Evolutionary conservation across 2,113 vertebrate species (phyloP).

Genomic region (Scopus umbretta): DNA sequence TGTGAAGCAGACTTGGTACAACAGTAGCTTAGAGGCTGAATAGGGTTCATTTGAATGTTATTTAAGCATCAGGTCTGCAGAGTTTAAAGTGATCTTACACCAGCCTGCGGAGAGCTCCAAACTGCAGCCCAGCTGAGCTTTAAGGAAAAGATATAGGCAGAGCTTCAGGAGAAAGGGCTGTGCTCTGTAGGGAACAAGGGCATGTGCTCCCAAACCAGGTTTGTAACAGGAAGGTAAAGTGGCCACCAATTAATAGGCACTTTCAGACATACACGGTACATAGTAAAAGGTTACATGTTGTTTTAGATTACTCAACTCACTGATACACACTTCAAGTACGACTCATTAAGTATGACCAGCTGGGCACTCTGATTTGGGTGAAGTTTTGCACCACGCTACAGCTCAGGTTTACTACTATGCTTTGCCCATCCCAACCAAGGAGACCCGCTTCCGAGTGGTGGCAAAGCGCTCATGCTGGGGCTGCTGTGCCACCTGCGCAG

Average conservation of each 20-base stretch:
- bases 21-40: neutral
- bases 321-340: neutral
- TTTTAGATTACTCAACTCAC: neutral
- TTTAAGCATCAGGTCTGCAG: neutral
- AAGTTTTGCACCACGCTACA: neutral
- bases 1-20: neutral
- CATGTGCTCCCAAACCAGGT: neutral
- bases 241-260: neutral
- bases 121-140: neutral
- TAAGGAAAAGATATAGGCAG: neutral
- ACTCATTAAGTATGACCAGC: neutral
- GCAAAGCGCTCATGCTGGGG: accelerated
- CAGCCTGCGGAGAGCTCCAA: neutral
- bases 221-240: neutral
- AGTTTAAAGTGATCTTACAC: neutral
- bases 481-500: neutral
- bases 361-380: neutral
- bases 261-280: neutral
- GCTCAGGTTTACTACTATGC: neutral
- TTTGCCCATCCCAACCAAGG: neutral
- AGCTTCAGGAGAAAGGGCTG: neutral
- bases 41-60: neutral
- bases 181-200: neutral
- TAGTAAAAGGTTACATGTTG: neutral
- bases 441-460: accelerated